Evolutionary conservation across 2,888 invertebrate genomes (phyloP).

Genomic region (Ceramica pisi): DNA sequence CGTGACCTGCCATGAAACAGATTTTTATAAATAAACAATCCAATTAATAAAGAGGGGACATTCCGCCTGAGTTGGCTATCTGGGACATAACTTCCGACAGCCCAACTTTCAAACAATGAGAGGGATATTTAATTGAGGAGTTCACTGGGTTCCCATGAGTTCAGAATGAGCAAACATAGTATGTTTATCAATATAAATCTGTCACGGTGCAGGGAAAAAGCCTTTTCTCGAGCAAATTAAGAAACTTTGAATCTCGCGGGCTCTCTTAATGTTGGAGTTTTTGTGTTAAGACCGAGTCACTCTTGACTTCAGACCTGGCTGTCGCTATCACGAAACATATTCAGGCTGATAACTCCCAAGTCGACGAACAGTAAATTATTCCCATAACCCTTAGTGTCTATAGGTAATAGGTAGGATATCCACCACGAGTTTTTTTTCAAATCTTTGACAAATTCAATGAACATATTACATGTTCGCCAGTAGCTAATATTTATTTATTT

Average conservation of each 20-base stretch:
- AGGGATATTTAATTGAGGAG: not conserved
- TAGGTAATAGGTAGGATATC: no score
- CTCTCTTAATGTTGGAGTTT: no score
- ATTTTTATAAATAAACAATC: not conserved
- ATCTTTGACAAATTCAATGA: not conserved
- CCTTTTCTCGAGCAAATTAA: not conserved
- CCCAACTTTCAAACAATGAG: not conserved
- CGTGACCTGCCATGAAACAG: not conserved
- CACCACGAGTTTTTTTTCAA: not conserved
- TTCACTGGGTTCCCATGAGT: not conserved
- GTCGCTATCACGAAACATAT: not conserved
- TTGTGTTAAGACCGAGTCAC: not conserved
- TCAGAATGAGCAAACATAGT: not conserved
- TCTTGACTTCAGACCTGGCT: not conserved
- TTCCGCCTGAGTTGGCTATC: not conserved
- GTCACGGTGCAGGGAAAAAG: not conserved
- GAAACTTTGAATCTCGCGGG: not conserved
- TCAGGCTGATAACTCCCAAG: not conserved
- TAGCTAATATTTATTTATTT: not conserved
- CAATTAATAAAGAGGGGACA: not conserved
- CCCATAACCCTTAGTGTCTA: no score
- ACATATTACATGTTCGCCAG: not conserved
- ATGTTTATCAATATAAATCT: not conserved
- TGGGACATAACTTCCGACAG: constrained; percentile 4
- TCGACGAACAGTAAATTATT: no score